These are phyloP conservation scores for Hirtodrosophila histrioides DNA, from an alignment of 2,888 invertebrate genomes.

Conservation along the genomic window DNA sequence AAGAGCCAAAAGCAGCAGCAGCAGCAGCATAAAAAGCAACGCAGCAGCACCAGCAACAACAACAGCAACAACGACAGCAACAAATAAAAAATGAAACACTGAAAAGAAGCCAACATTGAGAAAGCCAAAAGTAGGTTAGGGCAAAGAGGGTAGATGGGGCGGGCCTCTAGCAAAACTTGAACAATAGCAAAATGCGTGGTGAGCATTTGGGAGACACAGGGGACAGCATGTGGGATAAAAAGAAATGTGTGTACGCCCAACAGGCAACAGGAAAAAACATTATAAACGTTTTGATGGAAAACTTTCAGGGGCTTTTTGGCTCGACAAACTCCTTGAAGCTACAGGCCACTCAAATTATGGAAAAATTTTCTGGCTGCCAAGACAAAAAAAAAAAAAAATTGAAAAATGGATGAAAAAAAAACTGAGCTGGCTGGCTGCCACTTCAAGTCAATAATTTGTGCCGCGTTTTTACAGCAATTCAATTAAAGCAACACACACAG, in stretches of 20 bases:
- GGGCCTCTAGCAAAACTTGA: conserved; percentile 53
- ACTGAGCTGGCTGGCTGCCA: conserved; percentile 54
- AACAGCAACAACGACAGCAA: conserved; percentile 4
- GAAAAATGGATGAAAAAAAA: conserved; percentile 16
- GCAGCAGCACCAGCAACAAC: conserved; percentile 25
- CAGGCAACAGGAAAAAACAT: conserved; percentile 70
- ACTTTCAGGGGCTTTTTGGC: conserved; percentile 61
- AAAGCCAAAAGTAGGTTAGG: conserved; percentile 72
- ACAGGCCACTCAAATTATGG: conserved; percentile 59
- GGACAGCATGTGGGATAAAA: conserved; percentile 48
- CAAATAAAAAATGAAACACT: conserved; percentile 46
- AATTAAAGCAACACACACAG: conserved; percentile 52
- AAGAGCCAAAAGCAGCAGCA: conserved; percentile 15
- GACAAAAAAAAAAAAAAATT: conserved; percentile 1
- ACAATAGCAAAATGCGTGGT: conserved; percentile 74
- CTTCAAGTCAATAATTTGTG: conserved; percentile 57
- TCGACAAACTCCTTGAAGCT: conserved; percentile 55
- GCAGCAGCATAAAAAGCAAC: conserved; percentile 20
- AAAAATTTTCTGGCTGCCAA: conserved; percentile 48
- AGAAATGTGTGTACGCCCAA: conserved; percentile 55
- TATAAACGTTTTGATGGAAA: conserved; percentile 72
- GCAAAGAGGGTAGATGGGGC: conserved; percentile 6
- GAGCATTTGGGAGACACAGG: conserved; percentile 39
- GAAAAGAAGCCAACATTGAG: conserved; percentile 69
- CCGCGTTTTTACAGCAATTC: conserved; percentile 66